These are phyloP conservation scores for Aphidius gifuensis DNA, from an alignment of 1,140 invertebrate genomes.

Conservation along the genomic window DNA sequence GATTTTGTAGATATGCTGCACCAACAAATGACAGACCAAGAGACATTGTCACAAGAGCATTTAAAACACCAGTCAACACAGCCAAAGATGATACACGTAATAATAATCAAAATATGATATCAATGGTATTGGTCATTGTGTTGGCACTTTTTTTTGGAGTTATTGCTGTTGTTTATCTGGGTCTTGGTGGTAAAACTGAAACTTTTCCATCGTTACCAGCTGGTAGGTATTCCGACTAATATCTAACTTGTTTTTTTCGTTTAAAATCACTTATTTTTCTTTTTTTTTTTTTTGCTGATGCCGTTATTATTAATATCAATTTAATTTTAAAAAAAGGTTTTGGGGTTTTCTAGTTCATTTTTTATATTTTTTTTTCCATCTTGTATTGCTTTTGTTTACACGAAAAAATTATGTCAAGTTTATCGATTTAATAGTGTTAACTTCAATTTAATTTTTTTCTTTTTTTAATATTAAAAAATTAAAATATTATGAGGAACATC, in stretches of 20 bases:
- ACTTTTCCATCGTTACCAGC: conserved; percentile 43
- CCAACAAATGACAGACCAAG: conserved; percentile 43
- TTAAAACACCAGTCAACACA: conserved; percentile 31
- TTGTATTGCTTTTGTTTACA: no score
- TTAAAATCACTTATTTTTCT: no score
- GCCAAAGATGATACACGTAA: conserved; percentile 42
- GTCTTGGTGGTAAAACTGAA: conserved; percentile 52
- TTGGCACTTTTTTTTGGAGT: conserved; percentile 65
- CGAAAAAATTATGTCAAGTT: no score
- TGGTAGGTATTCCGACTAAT: conserved; percentile 49
- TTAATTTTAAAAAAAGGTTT: no score
- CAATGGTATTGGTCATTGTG: conserved; percentile 61
- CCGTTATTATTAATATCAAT: no score
- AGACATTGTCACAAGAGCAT: conserved; percentile 42
- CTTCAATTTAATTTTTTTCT: no score
- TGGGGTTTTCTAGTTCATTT: background rate
- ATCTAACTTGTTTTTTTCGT: background rate
- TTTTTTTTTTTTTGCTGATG: no score
- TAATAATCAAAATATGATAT: conserved; percentile 61
- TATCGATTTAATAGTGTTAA: no score
- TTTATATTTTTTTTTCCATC: background rate
- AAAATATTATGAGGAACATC: no score
- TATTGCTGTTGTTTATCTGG: conserved; percentile 66
- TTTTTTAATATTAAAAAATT: no score
- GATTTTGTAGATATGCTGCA: conserved; percentile 28